phyloP scores from a whole-genome alignment of 2,113 vertebrate genomes.

The Hymenochirus boettgeri region DNA sequence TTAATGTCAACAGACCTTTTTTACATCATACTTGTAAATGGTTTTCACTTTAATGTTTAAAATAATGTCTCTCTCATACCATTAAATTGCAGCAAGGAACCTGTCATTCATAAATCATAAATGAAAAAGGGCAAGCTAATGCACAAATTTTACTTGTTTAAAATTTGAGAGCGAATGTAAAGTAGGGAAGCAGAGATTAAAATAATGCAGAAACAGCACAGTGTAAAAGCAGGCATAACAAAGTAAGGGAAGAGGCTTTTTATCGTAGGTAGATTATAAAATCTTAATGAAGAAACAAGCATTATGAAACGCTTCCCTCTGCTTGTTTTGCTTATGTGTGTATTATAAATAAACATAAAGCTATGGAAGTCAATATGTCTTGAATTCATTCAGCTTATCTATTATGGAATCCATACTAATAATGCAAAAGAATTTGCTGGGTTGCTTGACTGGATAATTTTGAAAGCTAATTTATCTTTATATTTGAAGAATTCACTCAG shows the following conservation, averaged over 20 bases:
- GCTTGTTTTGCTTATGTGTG: slow-evolving; percentile 57
- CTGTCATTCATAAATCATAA: slow-evolving; percentile 89
- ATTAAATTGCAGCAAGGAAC: slow-evolving; percentile 81
- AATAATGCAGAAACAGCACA: slow-evolving; percentile 77
- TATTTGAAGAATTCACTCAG: no score
- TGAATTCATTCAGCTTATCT: slow-evolving; percentile 50
- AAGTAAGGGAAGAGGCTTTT: slow-evolving; percentile 72
- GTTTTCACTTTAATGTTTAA: slow-evolving; percentile 98
- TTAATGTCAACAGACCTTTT: slow-evolving; percentile 89
- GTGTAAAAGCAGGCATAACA: slow-evolving; percentile 68
- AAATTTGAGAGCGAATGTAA: slow-evolving; percentile 82
- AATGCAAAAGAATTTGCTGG: background rate
- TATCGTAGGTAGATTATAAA: slow-evolving; percentile 83
- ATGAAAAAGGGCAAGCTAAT: slow-evolving; percentile 82
- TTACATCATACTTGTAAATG: slow-evolving; percentile 90
- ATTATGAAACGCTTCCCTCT: slow-evolving; percentile 73
- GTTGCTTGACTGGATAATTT: slow-evolving; percentile 4
- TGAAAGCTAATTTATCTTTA: background rate
- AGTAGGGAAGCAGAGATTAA: slow-evolving; percentile 81
- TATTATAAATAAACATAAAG: slow-evolving; percentile 73
- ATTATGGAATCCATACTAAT: slow-evolving; percentile 18
- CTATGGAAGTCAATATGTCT: slow-evolving; percentile 46
- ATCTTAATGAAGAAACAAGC: slow-evolving; percentile 96
- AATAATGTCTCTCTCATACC: slow-evolving; percentile 91
- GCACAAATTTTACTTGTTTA: slow-evolving; percentile 87